Base-by-base conservation (phyloP, 2,888 invertebrate species). In the Adelphocoris suturalis region DNA sequence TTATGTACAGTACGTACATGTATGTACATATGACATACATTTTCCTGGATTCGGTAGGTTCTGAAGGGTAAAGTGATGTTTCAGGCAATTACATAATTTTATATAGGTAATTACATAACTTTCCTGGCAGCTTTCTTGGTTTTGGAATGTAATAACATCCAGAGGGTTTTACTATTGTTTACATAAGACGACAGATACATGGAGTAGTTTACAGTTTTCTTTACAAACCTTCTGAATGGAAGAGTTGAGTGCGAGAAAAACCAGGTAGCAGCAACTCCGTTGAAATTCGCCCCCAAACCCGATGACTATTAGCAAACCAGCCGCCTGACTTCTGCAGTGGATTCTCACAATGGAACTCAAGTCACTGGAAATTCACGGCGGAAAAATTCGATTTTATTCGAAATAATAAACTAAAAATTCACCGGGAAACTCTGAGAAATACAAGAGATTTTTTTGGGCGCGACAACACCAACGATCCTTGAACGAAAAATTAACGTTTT, bases 391-490 rank as follows among this genome's bases (percentile, higher is more conserved):
- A 23, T 68, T 68, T 52, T 68, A 19, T 23, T 68, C 11, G 37
- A 37, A 37, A 37, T 37, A 37, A 37, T 37, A 37, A 57, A 52
- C 19, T 13, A 23, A 68, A 61, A 23, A 52, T 23, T 68, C 68
- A 68, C 68, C 68, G 68, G 68, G 23, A 12, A 19, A 61, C n/a
- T n/a, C 3, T 1, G 16, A 4, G 61, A n/a, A n/a, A 61, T 14
- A 1, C 2, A 61, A 16, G 23, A 68, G 2, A 37, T 4, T 37
- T 37, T n/a, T 37, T 37, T 68, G 68, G 19, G 68, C 68, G 68
- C 68, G n/a, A 82, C 46, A 82, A 82, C 82, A 82, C 82, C 82
- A 82, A 82, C 82, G 82, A 82, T 82, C 82, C 82, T 82, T 82
- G 81, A 81, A 48, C 11, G n/a, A 28, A 47, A 47, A 57, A 57